Conservation (phyloP, 2,797 vertebrate genomes). For the Channa striata region DNA sequence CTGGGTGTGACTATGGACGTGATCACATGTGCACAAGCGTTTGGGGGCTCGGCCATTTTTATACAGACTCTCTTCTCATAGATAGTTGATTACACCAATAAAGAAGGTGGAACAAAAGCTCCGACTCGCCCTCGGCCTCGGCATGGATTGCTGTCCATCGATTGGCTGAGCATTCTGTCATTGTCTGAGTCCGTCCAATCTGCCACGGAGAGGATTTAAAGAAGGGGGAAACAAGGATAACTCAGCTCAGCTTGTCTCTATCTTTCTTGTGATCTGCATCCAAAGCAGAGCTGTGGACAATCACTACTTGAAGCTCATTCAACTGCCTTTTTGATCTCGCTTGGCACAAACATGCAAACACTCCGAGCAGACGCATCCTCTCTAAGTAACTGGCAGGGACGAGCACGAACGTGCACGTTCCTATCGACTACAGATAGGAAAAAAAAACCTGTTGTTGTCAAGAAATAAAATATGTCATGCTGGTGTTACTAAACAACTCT, state of each 20-base stretch:
- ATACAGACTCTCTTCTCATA: neutral
- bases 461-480: conserved; percentile 28
- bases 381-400: conserved; percentile 53
- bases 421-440: conserved; percentile 1
- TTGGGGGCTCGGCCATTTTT: conserved; percentile 4
- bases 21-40: conserved; percentile 19
- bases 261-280: conserved; percentile 74
- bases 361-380: conserved; percentile 56
- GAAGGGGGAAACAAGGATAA: conserved; percentile 56
- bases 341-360: conserved; percentile 65
- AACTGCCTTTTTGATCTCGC: conserved; percentile 69
- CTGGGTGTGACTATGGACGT: neutral
- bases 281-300: conserved; percentile 70
- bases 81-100: conserved; percentile 36
- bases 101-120: conserved; percentile 26
- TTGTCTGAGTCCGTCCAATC: conserved; percentile 63
- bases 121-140: conserved; percentile 40
- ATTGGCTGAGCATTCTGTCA: conserved; percentile 70
- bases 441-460: conserved; percentile 5
- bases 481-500: conserved; percentile 18
- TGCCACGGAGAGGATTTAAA: conserved; percentile 60
- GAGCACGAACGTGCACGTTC: conserved; percentile 22
- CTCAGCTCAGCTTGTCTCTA: conserved; percentile 68
- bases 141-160: conserved; percentile 62
- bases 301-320: conserved; percentile 71